Evolutionary conservation across 2,888 invertebrate species (phyloP).

Genomic region (Clivina fossor): DNA sequence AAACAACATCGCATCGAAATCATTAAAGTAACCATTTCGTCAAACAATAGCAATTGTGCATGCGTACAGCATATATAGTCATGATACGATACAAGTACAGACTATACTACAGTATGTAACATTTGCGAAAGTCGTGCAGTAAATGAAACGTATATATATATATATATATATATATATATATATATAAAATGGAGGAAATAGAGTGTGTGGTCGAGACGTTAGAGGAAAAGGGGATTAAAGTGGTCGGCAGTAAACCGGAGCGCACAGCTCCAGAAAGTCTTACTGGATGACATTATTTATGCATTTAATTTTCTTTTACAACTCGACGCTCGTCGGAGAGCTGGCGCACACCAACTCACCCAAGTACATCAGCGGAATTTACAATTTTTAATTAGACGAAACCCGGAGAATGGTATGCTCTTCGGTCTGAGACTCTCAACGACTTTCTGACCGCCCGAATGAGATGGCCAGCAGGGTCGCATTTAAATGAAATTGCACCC

Average conservation of each 20-base stretch:
- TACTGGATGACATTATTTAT: conserved; percentile 46
- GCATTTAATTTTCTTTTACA: conserved; percentile 50
- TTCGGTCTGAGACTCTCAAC: too few species aligned
- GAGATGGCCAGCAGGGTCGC: too few species aligned
- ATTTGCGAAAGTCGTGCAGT: not conserved
- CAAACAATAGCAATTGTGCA: conserved; percentile 10
- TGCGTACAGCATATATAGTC: not conserved
- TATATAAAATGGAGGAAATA: conserved; percentile 7
- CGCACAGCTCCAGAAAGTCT: conserved; percentile 18
- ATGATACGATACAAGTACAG: not conserved
- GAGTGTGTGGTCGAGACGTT: not conserved
- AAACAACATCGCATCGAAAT: too few species aligned
- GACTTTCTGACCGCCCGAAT: too few species aligned
- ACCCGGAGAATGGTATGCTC: too few species aligned
- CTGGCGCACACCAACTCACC: too few species aligned
- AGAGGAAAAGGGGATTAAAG: conserved; percentile 21
- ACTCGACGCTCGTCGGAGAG: conserved; percentile 40
- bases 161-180: too few species aligned
- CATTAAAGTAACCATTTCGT: conserved; percentile 27
- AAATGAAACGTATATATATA: conserved; percentile 30
- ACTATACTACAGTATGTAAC: not conserved
- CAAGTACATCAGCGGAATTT: conserved; percentile 44
- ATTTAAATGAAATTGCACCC: too few species aligned
- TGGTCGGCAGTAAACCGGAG: conserved; percentile 3
- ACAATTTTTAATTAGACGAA: conserved; percentile 43